Base-by-base conservation (phyloP, 2,888 invertebrate genomes). In the Folsomia candida region DNA sequence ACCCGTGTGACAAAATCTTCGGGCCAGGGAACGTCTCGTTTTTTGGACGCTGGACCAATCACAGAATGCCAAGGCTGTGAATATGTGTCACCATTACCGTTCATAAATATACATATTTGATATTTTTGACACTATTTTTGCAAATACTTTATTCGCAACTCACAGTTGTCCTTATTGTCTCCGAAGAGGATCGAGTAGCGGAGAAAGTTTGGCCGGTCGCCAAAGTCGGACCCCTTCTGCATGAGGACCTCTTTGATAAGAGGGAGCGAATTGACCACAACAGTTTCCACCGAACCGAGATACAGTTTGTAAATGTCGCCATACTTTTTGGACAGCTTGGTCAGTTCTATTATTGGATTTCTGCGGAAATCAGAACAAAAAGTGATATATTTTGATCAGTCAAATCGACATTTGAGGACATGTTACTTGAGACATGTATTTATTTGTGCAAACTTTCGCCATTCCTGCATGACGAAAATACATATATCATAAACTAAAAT, bases 31-130 rank as follows among this genome's bases (percentile, higher is more conserved):
- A 28, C 93, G 86, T 2, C 93, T 86, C 1, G 89, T 88, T 68
- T 90, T 89, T 82, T 94, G 94, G 0, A 93, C 86, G 72, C 88
- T 88, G 0, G 93, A 93, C 93, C 93, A 93, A 82, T 93, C 92
- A 83, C 93, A 93, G 25, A 94, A 87, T 0, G 93, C 93, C 79
- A 93, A 84, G 72, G 93, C 93, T 93, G 87, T 29, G 86, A 86
- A 83, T n/a, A n/a, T n/a, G n/a, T n/a, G n/a, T n/a, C n/a, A n/a
- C n/a, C n/a, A n/a, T n/a, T n/a, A n/a, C n/a, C n/a, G n/a, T n/a
- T n/a, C n/a, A n/a, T n/a, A n/a, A 81, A 26, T 82, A 81, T 62
- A 67, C 29, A 61, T 65, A 59, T n/a, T 54, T 54, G n/a, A 37
- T 9, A 37, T 14, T 37, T 37, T 4, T 37, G 14, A 37, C 37